Evolutionary conservation across 2,113 vertebrate genomes (phyloP), one percentile per base, ranked within the genome.

Genomic region (Myrmophylax atrothorax): DNA sequence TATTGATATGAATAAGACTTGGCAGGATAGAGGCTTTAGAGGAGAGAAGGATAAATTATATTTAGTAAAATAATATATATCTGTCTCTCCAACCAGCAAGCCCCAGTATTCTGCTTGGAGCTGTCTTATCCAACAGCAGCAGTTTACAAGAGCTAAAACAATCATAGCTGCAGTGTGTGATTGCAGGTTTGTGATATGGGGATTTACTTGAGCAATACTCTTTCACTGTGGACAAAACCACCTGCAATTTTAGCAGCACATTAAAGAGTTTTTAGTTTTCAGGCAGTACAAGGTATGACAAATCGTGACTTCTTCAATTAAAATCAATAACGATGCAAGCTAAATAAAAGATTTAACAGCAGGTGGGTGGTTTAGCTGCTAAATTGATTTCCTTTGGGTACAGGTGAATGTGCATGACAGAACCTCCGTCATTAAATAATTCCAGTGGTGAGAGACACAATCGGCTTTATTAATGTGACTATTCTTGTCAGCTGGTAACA

Each of bases 391-490:
- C 91, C 60, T 73, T 79, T 62, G 87, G 84, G 87, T 74, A 19
- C 55, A 94, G 95, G 76, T 96, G 79, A 92, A 87, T 55, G 72
- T 87, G 70, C 20, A 13, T 75, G 87, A 33, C 8, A 40, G 76
- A 40, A 52, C 52, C 73, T 89, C 50, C 67, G 33, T 89, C 91
- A 74, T 90, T 78, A 88, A 93, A 89, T 89, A 94, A 94, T 89
- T 89, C 84, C 40, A 79, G 69, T 70, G 79, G 53, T 81, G 83
- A 93, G 64, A 78, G 31, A 74, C 19, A 86, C 75, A 67, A 58
- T 93, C 90, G 70, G 70, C 84, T 92, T 91, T 93, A 90, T 88
- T 88, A 95, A 94, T 75, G 59, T 58, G 58, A 67, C 74, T 93
- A 0, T 87, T 94, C 66, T 46, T 87, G 42, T 50, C 66, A 85